Evolutionary conservation across 1,140 invertebrate genomes (phyloP).

Genomic region (Heliothis virescens): DNA sequence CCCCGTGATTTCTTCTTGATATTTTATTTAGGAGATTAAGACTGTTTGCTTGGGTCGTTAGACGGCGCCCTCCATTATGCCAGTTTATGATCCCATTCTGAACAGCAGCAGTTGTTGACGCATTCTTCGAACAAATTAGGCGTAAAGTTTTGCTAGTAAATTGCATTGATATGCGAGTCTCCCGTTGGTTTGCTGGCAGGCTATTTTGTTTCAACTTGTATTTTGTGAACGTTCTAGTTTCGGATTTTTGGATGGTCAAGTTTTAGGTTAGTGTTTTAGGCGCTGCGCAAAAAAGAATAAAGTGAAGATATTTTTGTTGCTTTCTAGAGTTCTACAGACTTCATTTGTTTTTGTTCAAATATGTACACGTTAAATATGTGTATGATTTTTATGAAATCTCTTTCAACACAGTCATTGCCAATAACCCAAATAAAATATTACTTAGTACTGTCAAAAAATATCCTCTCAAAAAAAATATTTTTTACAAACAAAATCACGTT

Average conservation of each 20-base stretch:
- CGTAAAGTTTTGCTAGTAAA: slow-evolving; percentile 58
- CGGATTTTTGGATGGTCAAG: not conserved
- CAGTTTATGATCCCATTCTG: slow-evolving; percentile 77
- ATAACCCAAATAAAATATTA: not conserved
- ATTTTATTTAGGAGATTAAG: slow-evolving; percentile 82
- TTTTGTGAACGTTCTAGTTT: not conserved
- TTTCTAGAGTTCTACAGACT: no score
- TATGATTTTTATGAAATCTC: no score
- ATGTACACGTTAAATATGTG: no score
- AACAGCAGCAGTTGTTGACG: slow-evolving; percentile 47
- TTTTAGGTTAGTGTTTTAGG: not conserved
- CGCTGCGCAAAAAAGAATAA: no score
- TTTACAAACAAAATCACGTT: no score
- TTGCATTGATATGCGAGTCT: slow-evolving; percentile 59
- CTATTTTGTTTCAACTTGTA: not conserved
- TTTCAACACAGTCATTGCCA: no score
- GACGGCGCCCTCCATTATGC: slow-evolving; percentile 74
- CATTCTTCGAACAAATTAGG: slow-evolving; percentile 62
- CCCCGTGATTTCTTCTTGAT: slow-evolving; percentile 80
- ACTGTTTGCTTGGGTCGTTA: slow-evolving; percentile 65
- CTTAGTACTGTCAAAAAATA: no score
- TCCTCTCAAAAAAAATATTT: no score
- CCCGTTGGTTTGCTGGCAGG: slow-evolving; percentile 10
- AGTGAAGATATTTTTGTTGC: no score
- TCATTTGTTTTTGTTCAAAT: no score